phyloP scores from a whole-genome alignment of 2,113 vertebrate genomes.

The Gasterosteus nipponicus region DNA sequence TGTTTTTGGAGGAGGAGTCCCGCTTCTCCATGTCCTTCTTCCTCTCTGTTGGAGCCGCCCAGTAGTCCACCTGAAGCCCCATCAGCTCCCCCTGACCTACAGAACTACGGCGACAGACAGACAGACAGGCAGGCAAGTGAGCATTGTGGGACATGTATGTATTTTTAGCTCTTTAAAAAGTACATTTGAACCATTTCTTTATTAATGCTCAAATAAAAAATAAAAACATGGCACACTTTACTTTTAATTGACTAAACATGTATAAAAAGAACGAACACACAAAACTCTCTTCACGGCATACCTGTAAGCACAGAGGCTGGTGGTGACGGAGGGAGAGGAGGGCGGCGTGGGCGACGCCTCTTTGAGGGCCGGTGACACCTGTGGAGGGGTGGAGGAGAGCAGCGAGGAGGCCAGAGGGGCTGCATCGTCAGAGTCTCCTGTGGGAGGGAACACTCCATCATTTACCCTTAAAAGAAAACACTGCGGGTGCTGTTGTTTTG shows the following conservation, averaged over 20 bases:
- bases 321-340: conserved; percentile 93
- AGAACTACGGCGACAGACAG: conserved; percentile 56
- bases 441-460: conserved; percentile 4
- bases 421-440: conserved; percentile 97
- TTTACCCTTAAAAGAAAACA: neutral
- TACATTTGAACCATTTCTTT: neutral
- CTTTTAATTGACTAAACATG: neutral
- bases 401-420: conserved; percentile 86
- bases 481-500: neutral
- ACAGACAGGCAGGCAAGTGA: neutral
- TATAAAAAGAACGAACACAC: neutral
- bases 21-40: conserved; percentile 93
- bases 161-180: neutral
- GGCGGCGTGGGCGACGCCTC: conserved; percentile 94
- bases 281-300: conserved; percentile 51
- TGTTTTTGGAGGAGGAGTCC: conserved; percentile 91
- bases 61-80: conserved; percentile 98
- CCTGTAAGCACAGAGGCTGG: conserved; percentile 88
- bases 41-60: conserved; percentile 89
- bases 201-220: neutral
- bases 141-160: neutral
- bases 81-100: conserved; percentile 86
- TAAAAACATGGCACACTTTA: neutral
- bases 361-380: conserved; percentile 90
- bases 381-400: conserved; percentile 92